Conservation (phyloP, 2,797 vertebrate genomes). For the Brachyrhaphis roseni region DNA sequence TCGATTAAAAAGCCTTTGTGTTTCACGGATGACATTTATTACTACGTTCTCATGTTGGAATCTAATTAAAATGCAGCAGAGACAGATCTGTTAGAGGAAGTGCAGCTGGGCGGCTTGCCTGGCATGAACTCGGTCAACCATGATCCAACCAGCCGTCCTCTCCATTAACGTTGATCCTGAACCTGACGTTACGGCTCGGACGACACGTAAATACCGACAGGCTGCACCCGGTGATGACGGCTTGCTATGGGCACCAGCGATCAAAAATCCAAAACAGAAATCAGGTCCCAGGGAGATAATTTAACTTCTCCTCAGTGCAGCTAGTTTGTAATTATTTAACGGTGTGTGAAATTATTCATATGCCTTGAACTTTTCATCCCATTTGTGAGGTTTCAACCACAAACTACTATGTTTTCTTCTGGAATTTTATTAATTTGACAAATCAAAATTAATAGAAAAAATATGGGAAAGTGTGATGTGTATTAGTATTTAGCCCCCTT, state of each 20-base stretch:
- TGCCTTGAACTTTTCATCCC: background rate
- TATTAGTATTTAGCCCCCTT: background rate
- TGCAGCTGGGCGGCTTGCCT: conserved; percentile 44
- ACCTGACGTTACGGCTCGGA: conserved; percentile 35
- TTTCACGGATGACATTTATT: background rate
- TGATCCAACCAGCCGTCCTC: conserved; percentile 22
- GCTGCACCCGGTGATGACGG: conserved; percentile 6
- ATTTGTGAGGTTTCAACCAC: background rate
- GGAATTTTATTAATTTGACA: background rate
- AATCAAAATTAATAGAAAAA: background rate
- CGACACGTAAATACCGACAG: conserved; percentile 21
- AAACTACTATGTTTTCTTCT: background rate
- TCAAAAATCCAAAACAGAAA: too few relatives aligned
- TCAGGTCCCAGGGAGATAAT: background rate
- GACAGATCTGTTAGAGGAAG: conserved; percentile 49
- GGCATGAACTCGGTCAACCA: conserved; percentile 47
- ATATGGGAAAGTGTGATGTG: background rate
- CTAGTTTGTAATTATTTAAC: background rate
- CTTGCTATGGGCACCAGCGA: conserved; percentile 23
- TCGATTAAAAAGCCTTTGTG: background rate
- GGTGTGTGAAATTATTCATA: background rate
- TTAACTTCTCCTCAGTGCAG: background rate
- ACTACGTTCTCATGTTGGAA: background rate
- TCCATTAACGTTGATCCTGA: conserved; percentile 45
- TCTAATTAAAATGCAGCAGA: conserved; percentile 36